These are phyloP conservation scores for Heloderma charlesbogerti DNA, from an alignment of 2,113 vertebrate genomes.

Conservation along the genomic window DNA sequence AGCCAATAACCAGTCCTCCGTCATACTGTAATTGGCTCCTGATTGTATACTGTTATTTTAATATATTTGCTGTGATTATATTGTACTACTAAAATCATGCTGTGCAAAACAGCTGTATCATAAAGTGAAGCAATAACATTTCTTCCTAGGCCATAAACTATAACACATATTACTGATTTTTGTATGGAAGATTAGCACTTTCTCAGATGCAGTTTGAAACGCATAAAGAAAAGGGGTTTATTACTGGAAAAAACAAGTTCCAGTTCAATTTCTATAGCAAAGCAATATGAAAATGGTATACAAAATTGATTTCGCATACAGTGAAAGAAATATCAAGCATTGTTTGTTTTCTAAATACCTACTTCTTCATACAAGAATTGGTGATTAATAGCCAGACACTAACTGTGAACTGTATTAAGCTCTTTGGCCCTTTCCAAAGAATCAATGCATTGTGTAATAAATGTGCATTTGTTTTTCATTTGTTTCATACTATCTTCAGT, in stretches of 20 bases:
- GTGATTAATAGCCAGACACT: not conserved
- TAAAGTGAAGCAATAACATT: slow-evolving; percentile 59
- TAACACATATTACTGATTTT: slow-evolving; percentile 57
- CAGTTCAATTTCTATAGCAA: not conserved
- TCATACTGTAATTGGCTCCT: slow-evolving; percentile 68
- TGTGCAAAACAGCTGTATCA: slow-evolving; percentile 65
- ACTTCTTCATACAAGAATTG: not conserved
- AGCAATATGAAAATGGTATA: not conserved
- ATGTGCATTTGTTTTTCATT: not conserved
- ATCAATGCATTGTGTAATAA: not conserved
- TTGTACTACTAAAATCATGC: slow-evolving; percentile 72
- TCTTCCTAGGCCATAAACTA: slow-evolving; percentile 58
- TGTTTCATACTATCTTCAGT: not conserved
- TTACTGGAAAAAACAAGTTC: not conserved
- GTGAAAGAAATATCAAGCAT: not conserved
- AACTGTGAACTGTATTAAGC: not conserved
- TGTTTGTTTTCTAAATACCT: not conserved
- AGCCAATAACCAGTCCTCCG: slow-evolving; percentile 66
- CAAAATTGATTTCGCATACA: not conserved
- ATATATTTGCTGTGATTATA: slow-evolving; percentile 57
- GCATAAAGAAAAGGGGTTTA: slow-evolving; percentile 44
- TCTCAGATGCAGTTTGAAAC: slow-evolving; percentile 57
- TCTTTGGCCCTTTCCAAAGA: not conserved
- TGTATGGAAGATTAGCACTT: slow-evolving; percentile 48
- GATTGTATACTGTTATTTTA: slow-evolving; percentile 70